These are phyloP conservation scores for Bombus superbus DNA, from an alignment of 1,140 invertebrate genomes.

Conservation along the genomic window DNA sequence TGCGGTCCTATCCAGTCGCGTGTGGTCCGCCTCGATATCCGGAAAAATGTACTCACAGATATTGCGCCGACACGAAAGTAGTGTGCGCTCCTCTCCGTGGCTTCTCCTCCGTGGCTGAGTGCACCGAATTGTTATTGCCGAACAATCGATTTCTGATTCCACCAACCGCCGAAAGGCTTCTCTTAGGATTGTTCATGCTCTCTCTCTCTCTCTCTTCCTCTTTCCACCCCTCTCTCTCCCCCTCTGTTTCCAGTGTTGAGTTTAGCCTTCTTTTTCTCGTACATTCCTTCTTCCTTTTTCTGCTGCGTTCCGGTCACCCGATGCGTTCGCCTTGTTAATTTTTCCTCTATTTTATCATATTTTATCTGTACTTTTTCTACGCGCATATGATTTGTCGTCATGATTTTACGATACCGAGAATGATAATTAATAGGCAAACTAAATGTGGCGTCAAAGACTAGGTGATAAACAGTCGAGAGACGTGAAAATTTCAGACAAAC, in stretches of 20 bases:
- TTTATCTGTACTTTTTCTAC: background rate
- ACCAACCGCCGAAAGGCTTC: slow-evolving; percentile 48
- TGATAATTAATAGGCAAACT: background rate
- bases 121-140: slow-evolving; percentile 77
- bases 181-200: slow-evolving; percentile 1
- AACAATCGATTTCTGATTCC: slow-evolving; percentile 76
- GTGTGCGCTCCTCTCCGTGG: slow-evolving; percentile 49
- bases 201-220: background rate
- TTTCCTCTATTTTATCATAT: background rate
- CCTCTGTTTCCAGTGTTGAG: background rate
- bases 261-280: background rate
- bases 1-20: slow-evolving; percentile 30
- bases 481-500: background rate
- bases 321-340: background rate
- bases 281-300: background rate
- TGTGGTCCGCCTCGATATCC: slow-evolving; percentile 67
- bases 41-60: slow-evolving; percentile 76
- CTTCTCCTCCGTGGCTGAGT: slow-evolving; percentile 65
- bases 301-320: no score
- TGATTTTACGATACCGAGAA: background rate
- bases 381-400: no score
- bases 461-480: background rate
- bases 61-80: slow-evolving; percentile 74
- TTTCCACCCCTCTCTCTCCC: no score
- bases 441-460: slow-evolving; percentile 7